Evolutionary conservation across 2,888 invertebrate species (phyloP), one percentile per base, ranked within the genome.

Genomic region (Melinaea menophilus): DNA sequence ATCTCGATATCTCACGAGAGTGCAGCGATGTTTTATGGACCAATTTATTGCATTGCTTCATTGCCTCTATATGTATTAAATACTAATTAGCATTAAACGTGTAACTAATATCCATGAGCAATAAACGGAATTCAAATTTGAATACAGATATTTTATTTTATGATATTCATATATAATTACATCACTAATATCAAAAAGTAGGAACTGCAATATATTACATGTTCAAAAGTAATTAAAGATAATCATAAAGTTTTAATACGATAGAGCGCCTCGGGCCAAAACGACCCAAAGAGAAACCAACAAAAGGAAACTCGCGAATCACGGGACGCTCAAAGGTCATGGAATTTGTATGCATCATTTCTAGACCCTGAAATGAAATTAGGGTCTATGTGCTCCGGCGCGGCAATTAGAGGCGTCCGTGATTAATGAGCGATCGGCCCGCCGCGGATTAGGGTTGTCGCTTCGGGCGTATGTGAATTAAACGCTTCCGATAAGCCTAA

Each of bases 381-480:
- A 85, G 72, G 70, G 72, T 72, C 74, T 70, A 73, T 69, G 78
- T 73, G 80, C 81, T 81, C 79, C 78, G 81, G 82, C 79, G 80
- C 67, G 70, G 87, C 86, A 86, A 87, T 88, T 86, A 88, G 84
- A 80, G 80, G 79, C 79, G 80, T 76, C 74, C 75, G 84, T 89
- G 90, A 89, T 88, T 89, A 90, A 89, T 87, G 89, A 88, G 85
- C 84, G 81, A 85, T 86, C 85, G 84, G 82, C 81, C 82, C 79
- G 78, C 78, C 77, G 76, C 72, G 66, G 63, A 63, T 59, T 69
- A 74, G 75, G 77, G 75, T 62, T 75, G 72, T 58, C 71, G 63
- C 68, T 72, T 63, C 65, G 67, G 69, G 68, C 66, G 55, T 65
- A 56, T 48, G 59, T 41, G 63, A 60, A 55, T 63, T 66, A 65